Evolutionary conservation across 2,888 invertebrate species (phyloP).

Genomic region (Drosophila cyrtoloma): DNA sequence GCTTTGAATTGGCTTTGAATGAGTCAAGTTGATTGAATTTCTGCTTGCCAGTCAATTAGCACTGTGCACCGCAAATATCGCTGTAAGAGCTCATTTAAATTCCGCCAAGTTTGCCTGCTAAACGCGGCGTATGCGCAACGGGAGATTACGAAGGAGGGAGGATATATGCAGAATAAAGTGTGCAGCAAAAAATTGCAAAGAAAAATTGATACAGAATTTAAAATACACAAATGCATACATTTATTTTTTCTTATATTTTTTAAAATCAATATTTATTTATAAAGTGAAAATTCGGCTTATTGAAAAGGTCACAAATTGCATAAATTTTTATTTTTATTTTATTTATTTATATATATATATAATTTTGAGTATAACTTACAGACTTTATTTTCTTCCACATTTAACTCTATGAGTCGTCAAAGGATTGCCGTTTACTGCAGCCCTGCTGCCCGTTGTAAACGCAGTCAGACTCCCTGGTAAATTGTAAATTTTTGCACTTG

Average conservation of each 20-base stretch:
- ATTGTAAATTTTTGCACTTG: conserved; percentile 56
- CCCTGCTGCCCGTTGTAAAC: conserved; percentile 14
- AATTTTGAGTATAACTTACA: background rate
- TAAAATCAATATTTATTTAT: background rate
- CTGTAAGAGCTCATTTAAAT: conserved; percentile 61
- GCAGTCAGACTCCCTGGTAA: conserved; percentile 22
- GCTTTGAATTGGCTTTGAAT: conserved; percentile 65
- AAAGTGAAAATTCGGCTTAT: background rate
- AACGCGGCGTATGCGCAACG: conserved; percentile 47
- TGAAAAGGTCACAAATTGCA: background rate
- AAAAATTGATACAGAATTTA: background rate
- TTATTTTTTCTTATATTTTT: background rate
- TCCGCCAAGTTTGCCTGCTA: conserved; percentile 34
- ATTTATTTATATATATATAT: background rate
- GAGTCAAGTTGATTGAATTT: conserved; percentile 62
- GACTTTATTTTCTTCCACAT: background rate
- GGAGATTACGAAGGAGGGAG: background rate
- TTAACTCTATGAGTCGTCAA: too few relatives aligned
- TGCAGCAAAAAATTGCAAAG: background rate
- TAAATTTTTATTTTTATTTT: too few relatives aligned
- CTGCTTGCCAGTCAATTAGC: conserved; percentile 66
- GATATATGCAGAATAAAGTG: background rate
- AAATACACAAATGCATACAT: background rate
- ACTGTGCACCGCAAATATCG: conserved; percentile 41
- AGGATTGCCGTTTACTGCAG: background rate